Evolutionary conservation across 53 echinoderm and acorn worm species (phyloP).

Genomic region (Luidia sarsii): DNA sequence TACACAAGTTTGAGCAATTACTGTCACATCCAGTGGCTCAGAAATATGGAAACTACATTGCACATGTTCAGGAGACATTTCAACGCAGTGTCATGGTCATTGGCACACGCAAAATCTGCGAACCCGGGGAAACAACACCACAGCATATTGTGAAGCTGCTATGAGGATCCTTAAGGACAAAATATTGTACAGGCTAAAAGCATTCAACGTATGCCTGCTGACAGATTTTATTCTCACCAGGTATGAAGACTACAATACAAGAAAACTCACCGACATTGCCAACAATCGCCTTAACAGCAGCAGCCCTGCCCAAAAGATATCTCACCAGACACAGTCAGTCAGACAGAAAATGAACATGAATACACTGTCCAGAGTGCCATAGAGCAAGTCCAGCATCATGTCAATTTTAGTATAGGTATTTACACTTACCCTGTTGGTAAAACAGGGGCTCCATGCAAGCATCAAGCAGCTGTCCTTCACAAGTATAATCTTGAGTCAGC

Average conservation of each 20-base stretch:
- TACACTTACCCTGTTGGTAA: constrained; percentile 54
- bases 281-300: constrained; percentile 7
- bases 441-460: constrained; percentile 56
- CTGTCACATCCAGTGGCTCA: neutral
- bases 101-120: constrained; percentile 7
- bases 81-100: constrained; percentile 7
- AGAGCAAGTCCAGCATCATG: constrained; percentile 18
- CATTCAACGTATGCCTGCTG: constrained; percentile 22
- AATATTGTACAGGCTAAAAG: constrained; percentile 2
- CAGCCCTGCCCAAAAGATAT: constrained; percentile 12
- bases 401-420: constrained; percentile 43
- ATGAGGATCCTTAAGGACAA: constrained; percentile 26
- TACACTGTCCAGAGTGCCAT: neutral
- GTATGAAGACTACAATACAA: constrained; percentile 12
- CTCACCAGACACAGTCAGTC: neutral
- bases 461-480: constrained; percentile 34
- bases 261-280: constrained; percentile 1
- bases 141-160: constrained; percentile 25
- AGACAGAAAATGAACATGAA: neutral
- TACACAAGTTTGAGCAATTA: no score
- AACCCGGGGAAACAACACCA: constrained; percentile 19
- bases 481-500: neutral
- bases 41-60: neutral
- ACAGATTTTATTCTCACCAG: constrained; percentile 23
- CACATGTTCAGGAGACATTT: neutral